Evolutionary conservation across 2,113 vertebrate species (phyloP).

Genomic region (Craseonycteris thonglongyai): DNA sequence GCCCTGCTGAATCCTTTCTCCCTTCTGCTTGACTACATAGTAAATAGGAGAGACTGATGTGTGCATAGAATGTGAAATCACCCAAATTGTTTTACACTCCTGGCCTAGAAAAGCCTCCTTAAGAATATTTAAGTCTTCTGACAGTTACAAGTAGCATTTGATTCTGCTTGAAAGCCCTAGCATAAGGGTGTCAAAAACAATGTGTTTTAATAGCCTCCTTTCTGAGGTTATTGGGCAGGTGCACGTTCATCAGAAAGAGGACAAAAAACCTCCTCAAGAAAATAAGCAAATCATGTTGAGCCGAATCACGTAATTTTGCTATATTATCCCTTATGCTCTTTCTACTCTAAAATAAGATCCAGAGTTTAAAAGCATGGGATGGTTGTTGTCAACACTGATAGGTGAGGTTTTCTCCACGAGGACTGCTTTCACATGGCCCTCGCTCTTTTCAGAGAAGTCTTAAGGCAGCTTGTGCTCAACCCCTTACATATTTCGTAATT

Average conservation of each 20-base stretch:
- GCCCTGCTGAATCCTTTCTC: neutral
- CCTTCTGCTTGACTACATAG: slow-evolving; percentile 22
- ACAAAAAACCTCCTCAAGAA: slow-evolving; percentile 1
- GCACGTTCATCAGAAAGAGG: slow-evolving; percentile 18
- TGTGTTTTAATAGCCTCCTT: slow-evolving; percentile 50
- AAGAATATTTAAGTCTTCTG: slow-evolving; percentile 54
- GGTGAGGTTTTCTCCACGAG: neutral
- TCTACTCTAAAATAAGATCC: neutral
- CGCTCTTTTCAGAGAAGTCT: slow-evolving; percentile 3
- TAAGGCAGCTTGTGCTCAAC: neutral
- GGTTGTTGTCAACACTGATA: neutral
- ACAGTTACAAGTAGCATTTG: slow-evolving; percentile 59
- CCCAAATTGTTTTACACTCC: slow-evolving; percentile 26
- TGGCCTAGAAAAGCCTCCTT: slow-evolving; percentile 43
- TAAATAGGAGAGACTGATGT: slow-evolving; percentile 43
- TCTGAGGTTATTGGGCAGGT: slow-evolving; percentile 37
- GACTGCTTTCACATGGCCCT: neutral
- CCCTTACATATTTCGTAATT: slow-evolving; percentile 18
- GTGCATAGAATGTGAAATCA: slow-evolving; percentile 51
- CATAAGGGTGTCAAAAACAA: slow-evolving; percentile 51
- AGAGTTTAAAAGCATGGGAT: slow-evolving; percentile 9
- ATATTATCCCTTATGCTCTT: neutral
- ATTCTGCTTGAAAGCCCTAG: slow-evolving; percentile 52
- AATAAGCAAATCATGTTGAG: slow-evolving; percentile 13
- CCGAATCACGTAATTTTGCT: neutral